Evolutionary conservation across 2,797 vertebrate species (phyloP), one percentile per base, ranked within the genome.

Genomic region (Mionectes olivaceus): DNA sequence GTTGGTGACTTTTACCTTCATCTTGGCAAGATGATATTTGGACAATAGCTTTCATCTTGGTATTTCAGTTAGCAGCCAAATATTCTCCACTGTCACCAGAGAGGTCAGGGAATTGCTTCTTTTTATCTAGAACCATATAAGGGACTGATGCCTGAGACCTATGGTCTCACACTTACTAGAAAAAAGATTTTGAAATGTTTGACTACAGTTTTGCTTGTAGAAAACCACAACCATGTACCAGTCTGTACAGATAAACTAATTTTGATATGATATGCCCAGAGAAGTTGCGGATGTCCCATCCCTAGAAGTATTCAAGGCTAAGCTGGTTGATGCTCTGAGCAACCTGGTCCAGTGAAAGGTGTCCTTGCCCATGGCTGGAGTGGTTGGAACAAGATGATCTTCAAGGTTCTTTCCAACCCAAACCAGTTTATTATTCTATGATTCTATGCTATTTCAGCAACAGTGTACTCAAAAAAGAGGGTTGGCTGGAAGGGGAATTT

Each of bases 261-360:
- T 65, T 41, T 6, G 2, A 35, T 69, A 17, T 19, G 49, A 24
- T n/a, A 35, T 47, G 9, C 19, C 18, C 44, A 49, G 43, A 63
- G 23, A 37, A 0, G 0, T n/a, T 33, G 19, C 30, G 19, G 23
- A n/a, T 56, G 7, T 18, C 67, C 47, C 47, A 24, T 27, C 15
- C 6, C 0, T 14, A 35, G 35, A 55, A 23, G 15, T 35, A 5
- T 17, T 75, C 55, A n/a, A 53, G 18, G 7, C 10, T 33, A 53
- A 16, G 32, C 39, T 81, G 15, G 18, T 19, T 32, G 30, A 47
- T 22, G 13, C 22, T 49, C 41, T 55, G 55, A 68, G 35, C 7
- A 68, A 2, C 3, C 47, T 35, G 6, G 15, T 75, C 22, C 53
- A 47, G 14, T 35, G 15, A 11, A 35, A 75, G 14, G 30, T 52